Conservation (phyloP, 1,140 invertebrate species). For the Bombus cullumanus region DNA sequence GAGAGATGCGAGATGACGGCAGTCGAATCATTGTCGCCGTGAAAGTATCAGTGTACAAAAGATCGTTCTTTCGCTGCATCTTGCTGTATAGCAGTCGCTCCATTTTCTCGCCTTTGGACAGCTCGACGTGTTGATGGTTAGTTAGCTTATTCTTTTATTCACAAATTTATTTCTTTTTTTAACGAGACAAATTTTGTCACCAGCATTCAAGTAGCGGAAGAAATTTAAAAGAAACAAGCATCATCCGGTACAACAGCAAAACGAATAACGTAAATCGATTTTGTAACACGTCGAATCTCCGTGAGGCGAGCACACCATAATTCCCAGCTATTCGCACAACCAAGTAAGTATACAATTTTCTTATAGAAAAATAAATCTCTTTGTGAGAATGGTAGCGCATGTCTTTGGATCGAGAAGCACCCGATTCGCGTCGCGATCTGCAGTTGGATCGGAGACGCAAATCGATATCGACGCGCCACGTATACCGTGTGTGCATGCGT, state of each 20-base stretch:
- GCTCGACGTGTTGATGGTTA: constrained; percentile 43
- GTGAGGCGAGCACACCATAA: constrained; percentile 1
- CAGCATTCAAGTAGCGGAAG: not conserved
- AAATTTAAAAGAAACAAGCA: not conserved
- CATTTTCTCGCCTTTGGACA: constrained; percentile 21
- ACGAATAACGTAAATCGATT: not conserved
- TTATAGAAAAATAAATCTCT: constrained; percentile 80
- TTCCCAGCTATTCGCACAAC: constrained; percentile 73
- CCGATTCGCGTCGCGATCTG: constrained; percentile 17
- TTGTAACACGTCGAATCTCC: constrained; percentile 44
- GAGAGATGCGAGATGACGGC: constrained; percentile 51
- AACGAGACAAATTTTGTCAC: not conserved
- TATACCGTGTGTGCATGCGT: not conserved
- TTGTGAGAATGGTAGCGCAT: constrained; percentile 61
- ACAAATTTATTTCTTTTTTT: not conserved
- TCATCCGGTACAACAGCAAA: not conserved
- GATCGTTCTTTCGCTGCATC: constrained; percentile 47
- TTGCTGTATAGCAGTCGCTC: constrained; percentile 57
- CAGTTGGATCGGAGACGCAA: constrained; percentile 28
- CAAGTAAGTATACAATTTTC: constrained; percentile 77
- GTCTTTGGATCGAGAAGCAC: constrained; percentile 45
- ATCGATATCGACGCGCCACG: constrained; percentile 12
- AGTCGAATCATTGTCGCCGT: constrained; percentile 53
- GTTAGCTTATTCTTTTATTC: too few relatives aligned
- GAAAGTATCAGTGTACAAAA: constrained; percentile 64